These are phyloP conservation scores for Lucilia cuprina DNA, from an alignment of 1,140 invertebrate genomes.

Conservation along the genomic window DNA sequence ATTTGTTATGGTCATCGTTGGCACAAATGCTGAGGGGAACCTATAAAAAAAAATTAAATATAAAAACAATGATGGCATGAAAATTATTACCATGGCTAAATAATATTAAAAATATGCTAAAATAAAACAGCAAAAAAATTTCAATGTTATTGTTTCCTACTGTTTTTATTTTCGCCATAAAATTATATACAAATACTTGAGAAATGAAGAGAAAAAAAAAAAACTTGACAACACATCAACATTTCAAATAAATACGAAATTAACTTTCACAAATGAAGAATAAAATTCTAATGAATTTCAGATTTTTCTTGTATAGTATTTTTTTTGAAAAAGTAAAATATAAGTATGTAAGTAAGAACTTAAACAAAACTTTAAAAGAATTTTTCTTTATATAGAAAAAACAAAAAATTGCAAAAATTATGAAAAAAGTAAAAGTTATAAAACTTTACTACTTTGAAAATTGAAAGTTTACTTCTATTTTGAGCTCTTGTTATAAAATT, in stretches of 20 bases:
- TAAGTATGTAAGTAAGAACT: too few relatives aligned
- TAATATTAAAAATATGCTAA: background rate
- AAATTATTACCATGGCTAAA: constrained; percentile 1
- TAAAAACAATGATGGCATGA: background rate
- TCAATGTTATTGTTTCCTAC: background rate
- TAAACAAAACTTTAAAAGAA: too few relatives aligned
- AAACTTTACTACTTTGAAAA: too few relatives aligned
- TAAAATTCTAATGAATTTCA: background rate
- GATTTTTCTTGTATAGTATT: background rate
- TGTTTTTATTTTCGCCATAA: background rate
- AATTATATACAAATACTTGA: background rate
- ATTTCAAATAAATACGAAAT: background rate
- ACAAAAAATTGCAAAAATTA: too few relatives aligned
- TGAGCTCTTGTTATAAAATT: too few relatives aligned
- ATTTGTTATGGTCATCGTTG: background rate
- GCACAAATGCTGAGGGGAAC: background rate
- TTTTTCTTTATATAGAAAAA: too few relatives aligned
- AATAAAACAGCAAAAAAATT: background rate
- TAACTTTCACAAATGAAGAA: background rate
- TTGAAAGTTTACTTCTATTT: too few relatives aligned
- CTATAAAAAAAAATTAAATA: constrained; percentile 8
- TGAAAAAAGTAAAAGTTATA: too few relatives aligned
- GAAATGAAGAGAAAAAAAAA: background rate
- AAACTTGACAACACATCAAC: constrained; percentile 7
- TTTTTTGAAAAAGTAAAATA: too few relatives aligned